These are phyloP conservation scores for Speoplatyrhinus poulsoni DNA, from an alignment of 2,113 vertebrate species.

Conservation along the genomic window DNA sequence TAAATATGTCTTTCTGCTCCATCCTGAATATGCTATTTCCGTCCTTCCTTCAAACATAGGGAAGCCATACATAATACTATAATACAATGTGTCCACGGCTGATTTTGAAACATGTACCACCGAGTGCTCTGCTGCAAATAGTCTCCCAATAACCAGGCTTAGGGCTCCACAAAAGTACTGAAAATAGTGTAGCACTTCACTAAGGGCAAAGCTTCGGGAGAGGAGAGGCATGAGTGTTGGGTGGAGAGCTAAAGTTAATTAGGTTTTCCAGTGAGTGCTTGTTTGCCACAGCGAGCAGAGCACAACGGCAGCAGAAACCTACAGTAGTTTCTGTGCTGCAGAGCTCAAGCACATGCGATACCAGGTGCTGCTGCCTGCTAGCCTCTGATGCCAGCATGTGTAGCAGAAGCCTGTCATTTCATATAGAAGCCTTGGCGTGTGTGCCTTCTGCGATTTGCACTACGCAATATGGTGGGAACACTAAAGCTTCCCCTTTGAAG, in stretches of 20 bases:
- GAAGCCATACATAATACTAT: background rate
- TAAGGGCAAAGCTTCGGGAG: conserved; percentile 23
- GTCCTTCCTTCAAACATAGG: background rate
- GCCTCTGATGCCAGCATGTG: conserved; percentile 57
- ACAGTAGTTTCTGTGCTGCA: conserved; percentile 31
- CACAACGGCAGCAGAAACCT: conserved; percentile 35
- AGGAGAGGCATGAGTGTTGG: conserved; percentile 15
- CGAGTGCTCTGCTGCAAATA: conserved; percentile 15
- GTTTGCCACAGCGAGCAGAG: conserved; percentile 44
- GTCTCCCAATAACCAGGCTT: background rate
- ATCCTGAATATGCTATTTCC: conserved; percentile 35
- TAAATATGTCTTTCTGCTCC: conserved; percentile 24
- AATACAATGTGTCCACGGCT: conserved; percentile 13
- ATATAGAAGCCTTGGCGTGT: conserved; percentile 15
- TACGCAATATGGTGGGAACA: conserved; percentile 52
- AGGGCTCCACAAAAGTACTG: conserved; percentile 14
- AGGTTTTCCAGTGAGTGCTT: conserved; percentile 45
- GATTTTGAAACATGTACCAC: conserved; percentile 32
- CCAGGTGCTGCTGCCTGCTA: conserved; percentile 63
- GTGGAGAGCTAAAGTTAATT: conserved; percentile 50
- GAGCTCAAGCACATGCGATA: conserved; percentile 37
- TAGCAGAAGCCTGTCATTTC: conserved; percentile 55
- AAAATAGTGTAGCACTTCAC: conserved; percentile 24
- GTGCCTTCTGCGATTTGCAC: conserved; percentile 58
- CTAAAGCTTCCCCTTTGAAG: conserved; percentile 58